Evolutionary conservation across 1,140 invertebrate genomes (phyloP).

Genomic region (Nylanderia fulva): DNA sequence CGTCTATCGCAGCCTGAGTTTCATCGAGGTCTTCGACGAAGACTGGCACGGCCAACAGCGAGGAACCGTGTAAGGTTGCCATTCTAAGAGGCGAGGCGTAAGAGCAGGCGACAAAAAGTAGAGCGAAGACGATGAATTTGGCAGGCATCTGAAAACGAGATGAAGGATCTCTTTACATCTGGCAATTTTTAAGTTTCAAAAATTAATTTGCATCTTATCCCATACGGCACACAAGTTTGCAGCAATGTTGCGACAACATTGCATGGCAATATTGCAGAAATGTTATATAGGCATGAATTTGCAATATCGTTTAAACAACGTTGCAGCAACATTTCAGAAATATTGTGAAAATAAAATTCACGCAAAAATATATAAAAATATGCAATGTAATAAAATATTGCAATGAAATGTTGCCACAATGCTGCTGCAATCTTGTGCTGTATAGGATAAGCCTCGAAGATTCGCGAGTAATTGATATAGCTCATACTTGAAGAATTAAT

Average conservation of each 20-base stretch:
- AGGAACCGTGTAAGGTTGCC: background rate
- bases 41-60: background rate
- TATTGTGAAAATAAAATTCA: no score
- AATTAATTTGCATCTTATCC: no score
- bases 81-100: constrained; percentile 39
- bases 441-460: background rate
- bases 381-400: no score
- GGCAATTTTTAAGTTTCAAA: background rate
- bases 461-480: background rate
- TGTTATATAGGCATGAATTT: no score
- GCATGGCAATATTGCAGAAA: no score
- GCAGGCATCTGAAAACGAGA: constrained; percentile 16
- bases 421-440: no score
- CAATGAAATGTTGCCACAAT: no score
- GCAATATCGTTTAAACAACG: no score
- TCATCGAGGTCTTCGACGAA: background rate
- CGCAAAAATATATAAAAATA: no score
- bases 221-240: no score
- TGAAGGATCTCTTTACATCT: background rate
- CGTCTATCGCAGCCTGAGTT: background rate
- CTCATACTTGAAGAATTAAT: background rate
- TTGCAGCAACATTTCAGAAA: no score
- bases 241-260: no score
- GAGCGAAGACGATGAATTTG: background rate
- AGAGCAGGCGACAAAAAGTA: constrained; percentile 28